Evolutionary conservation across 2,113 vertebrate species (phyloP), one percentile per base, ranked within the genome.

Genomic region (Indicator maculatus): DNA sequence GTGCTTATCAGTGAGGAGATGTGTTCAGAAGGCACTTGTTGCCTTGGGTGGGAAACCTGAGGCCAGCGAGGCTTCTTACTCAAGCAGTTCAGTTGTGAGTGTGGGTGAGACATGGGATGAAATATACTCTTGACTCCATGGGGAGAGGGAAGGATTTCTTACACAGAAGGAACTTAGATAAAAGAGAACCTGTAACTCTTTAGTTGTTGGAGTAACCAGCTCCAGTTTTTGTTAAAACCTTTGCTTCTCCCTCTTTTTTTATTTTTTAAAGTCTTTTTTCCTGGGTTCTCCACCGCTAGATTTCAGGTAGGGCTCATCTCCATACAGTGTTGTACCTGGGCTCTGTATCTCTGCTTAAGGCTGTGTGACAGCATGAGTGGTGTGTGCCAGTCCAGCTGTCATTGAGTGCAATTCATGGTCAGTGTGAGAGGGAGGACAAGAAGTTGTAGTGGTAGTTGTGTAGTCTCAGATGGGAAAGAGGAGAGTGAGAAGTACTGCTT

Each of bases 41-140:
- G 20, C 78, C 89, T 92, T 38, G 67, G 63, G 59, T 36, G n/a
- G 12, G 73, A 84, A 82, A 38, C 66, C 26, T 15, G 44, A 87
- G 74, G 38, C 55, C 60, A 61, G 4, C 31, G 3, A 30, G 36
- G 36, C 11, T 94, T 85, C 63, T 59, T 36, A 70, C 90, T 90
- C 31, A 67, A 26, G 45, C 30, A 59, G 2, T 23, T 92, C 39
- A 20, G 26, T 88, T 75, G 38, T 67, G 55, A 9, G 5, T 8
- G 82, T 82, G 67, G 47, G 67, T 10, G 50, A 61, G 65, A 59
- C 0, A 0, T 90, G 11, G 50, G n/a, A 84, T 47, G 88, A 85
- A 91, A 80, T 91, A 83, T 59, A 38, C 81, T 94, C 56, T 86
- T 82, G 39, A 84, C 83, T 95, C 91, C 93, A 93, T 6, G 8